A percentile compares a stretch with the other conserved stretches of the same genome.
phyloP scores from a whole-genome alignment of 2,888 invertebrate species.

The Galerucella calmariensis region DNA sequence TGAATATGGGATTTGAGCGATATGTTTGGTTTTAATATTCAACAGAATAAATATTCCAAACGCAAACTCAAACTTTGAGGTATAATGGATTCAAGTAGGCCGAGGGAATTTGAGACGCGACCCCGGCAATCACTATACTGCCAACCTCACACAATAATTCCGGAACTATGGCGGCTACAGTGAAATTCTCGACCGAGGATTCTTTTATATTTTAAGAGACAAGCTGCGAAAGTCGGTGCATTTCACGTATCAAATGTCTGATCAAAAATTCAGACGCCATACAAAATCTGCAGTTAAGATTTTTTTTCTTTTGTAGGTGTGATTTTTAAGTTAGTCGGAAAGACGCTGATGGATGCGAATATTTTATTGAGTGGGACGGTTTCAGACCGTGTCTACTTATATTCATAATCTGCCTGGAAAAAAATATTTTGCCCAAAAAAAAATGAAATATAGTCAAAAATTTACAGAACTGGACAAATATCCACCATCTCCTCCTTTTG shows the following conservation, averaged over 20 bases:
- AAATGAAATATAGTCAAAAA: too few relatives aligned
- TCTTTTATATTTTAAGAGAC: slow-evolving; percentile 38
- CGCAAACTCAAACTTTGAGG: slow-evolving; percentile 27
- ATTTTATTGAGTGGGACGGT: slow-evolving; percentile 17
- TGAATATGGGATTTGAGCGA: background rate
- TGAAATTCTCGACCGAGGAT: slow-evolving; percentile 35
- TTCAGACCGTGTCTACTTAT: background rate
- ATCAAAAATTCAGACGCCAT: slow-evolving; percentile 39
- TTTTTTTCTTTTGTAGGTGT: slow-evolving; percentile 30
- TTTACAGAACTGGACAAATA: too few relatives aligned
- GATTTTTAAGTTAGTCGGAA: slow-evolving; percentile 24
- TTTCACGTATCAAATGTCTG: slow-evolving; percentile 41
- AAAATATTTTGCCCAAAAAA: background rate
- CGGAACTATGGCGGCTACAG: slow-evolving; percentile 46
- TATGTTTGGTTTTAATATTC: background rate
- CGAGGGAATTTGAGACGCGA: slow-evolving; percentile 45
- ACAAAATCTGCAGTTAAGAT: slow-evolving; percentile 26
- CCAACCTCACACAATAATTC: slow-evolving; percentile 43
- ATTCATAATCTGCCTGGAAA: background rate
- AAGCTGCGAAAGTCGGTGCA: slow-evolving; percentile 21
- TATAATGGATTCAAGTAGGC: slow-evolving; percentile 42
- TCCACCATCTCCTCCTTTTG: too few relatives aligned
- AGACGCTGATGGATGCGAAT: slow-evolving; percentile 29
- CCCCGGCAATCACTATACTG: slow-evolving; percentile 40
- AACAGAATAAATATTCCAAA: slow-evolving; percentile 12